phyloP scores from a whole-genome alignment of 2,113 vertebrate species.

The Corythoichthys haematopterus region DNA sequence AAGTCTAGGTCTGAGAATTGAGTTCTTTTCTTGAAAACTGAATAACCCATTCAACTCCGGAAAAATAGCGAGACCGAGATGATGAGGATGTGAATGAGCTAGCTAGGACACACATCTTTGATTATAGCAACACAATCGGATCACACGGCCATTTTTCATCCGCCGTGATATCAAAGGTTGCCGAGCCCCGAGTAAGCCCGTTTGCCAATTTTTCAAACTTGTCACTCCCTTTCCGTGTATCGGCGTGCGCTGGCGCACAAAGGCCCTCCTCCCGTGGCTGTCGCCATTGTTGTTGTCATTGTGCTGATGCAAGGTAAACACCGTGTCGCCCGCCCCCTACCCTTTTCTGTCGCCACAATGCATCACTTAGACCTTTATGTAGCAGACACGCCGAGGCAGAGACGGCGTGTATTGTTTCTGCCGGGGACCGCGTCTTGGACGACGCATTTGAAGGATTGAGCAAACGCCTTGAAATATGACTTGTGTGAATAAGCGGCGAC shows the following conservation, averaged over 20 bases:
- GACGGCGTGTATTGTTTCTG: neutral
- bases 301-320: slow-evolving; percentile 29
- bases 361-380: neutral
- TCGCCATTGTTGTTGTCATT: slow-evolving; percentile 44
- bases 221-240: slow-evolving; percentile 45
- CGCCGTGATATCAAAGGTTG: slow-evolving; percentile 59
- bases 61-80: slow-evolving; percentile 18
- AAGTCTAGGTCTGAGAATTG: neutral
- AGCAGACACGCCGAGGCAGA: neutral
- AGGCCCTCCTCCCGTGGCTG: slow-evolving; percentile 35
- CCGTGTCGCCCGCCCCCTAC: slow-evolving; percentile 6
- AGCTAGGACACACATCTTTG: slow-evolving; percentile 21
- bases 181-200: slow-evolving; percentile 55
- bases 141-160: slow-evolving; percentile 56
- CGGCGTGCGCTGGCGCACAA: neutral
- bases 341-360: slow-evolving; percentile 1
- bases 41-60: slow-evolving; percentile 57
- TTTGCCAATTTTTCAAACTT: slow-evolving; percentile 65
- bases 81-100: neutral
- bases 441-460: neutral
- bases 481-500: slow-evolving; percentile 3
- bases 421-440: neutral
- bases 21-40: slow-evolving; percentile 22
- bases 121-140: slow-evolving; percentile 50
- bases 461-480: neutral